phyloP scores from a whole-genome alignment of 2,113 vertebrate species.

The Suricata suricatta region DNA sequence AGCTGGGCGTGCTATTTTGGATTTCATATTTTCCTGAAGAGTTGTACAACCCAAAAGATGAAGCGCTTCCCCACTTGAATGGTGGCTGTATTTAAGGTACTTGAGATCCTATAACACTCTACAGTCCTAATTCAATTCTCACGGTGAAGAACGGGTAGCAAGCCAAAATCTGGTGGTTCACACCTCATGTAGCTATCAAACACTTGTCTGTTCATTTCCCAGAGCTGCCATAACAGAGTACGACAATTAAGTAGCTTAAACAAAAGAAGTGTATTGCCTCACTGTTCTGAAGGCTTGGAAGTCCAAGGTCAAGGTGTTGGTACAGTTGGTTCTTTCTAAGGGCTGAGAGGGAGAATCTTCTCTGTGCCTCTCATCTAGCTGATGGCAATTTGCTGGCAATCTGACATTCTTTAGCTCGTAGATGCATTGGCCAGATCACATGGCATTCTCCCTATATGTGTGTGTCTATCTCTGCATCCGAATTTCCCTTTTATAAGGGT shows the following conservation, averaged over 20 bases:
- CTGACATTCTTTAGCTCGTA: not conserved
- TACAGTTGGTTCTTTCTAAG: not conserved
- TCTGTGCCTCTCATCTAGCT: not conserved
- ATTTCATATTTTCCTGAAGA: conserved; percentile 65
- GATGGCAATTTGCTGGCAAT: not conserved
- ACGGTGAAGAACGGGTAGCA: not conserved
- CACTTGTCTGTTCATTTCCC: not conserved
- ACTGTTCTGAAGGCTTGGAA: not conserved
- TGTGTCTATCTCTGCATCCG: not conserved
- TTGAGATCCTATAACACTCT: not conserved
- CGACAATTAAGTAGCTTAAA: not conserved
- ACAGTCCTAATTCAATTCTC: not conserved
- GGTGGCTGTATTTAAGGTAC: not conserved
- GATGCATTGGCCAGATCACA: not conserved
- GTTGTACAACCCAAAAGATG: conserved; percentile 37
- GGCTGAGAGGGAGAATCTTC: not conserved
- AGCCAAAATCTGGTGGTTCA: not conserved
- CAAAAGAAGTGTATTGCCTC: not conserved
- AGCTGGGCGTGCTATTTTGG: conserved; percentile 57
- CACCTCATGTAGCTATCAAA: not conserved
- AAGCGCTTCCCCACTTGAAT: not conserved
- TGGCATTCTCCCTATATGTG: not conserved
- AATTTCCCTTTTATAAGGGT: not conserved
- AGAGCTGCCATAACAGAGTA: not conserved
- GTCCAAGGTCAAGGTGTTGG: not conserved